phyloP scores from a whole-genome alignment of 2,113 vertebrate genomes.

The Alectura lathami region DNA sequence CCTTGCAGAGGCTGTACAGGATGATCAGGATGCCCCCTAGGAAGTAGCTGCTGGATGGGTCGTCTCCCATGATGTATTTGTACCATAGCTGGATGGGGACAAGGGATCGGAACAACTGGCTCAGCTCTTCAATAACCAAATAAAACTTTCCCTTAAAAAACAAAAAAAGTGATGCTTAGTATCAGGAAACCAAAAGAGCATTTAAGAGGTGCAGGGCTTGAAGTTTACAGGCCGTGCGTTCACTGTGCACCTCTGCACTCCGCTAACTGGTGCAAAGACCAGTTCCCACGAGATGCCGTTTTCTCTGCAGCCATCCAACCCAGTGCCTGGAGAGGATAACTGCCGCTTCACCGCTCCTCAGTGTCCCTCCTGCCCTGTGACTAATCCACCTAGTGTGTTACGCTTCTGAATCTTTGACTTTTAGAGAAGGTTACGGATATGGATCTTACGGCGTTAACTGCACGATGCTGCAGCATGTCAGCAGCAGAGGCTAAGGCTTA shows the following conservation, averaged over 20 bases:
- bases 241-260: neutral
- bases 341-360: neutral
- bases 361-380: neutral
- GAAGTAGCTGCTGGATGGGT: constrained; percentile 92
- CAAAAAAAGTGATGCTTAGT: neutral
- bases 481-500: neutral
- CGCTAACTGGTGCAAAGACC: neutral
- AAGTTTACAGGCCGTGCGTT: neutral
- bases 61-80: constrained; percentile 97
- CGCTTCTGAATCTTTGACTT: neutral
- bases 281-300: neutral
- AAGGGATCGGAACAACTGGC: constrained; percentile 94
- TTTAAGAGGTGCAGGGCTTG: neutral
- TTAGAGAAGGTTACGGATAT: neutral
- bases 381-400: neutral
- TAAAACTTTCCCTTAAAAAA: constrained; percentile 92
- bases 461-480: neutral
- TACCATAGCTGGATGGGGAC: constrained; percentile 99
- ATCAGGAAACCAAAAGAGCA: neutral
- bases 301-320: neutral
- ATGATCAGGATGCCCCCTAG: constrained; percentile 92
- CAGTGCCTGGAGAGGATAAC: neutral
- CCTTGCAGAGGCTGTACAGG: constrained; percentile 97
- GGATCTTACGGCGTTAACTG: neutral
- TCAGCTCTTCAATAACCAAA: constrained; percentile 94